Base-by-base conservation (phyloP, 2,888 invertebrate species). In the Megaustenia siamemsis region DNA sequence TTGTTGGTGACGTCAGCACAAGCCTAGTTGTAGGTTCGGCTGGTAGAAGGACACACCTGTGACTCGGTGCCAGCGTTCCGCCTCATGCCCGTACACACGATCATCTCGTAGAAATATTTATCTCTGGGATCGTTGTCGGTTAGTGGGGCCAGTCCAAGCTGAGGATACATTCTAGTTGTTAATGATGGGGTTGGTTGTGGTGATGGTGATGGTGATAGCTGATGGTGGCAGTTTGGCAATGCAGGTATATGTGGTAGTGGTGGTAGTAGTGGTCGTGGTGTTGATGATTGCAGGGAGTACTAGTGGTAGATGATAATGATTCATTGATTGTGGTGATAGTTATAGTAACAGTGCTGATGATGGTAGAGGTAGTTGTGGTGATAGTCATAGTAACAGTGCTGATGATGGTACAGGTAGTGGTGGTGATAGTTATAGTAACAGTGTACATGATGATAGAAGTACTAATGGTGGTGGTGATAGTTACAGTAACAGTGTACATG, bases 71-170 rank as follows among this genome's bases (percentile, higher is more conserved):
- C 94, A 49, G 93, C 93, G 85, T 92, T 91, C 75, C 90, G 87
- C 24, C 93, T 88, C 89, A 93, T 90, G 5, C 95, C 95, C 10
- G 95, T 95, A 45, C 90, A 92, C 4, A 95, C 94, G 18, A 93
- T 90, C 28, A 95, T 91, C 88, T 95, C 94, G 88, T 95, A 95
- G 56, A 94, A 91, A 88, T 95, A 95, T 86, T 93, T 94, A 88
- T 94, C 94, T 5, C 89, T 89, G 1, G 93, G 90, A 77, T 94
- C 93, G 88, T 95, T 95, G 88, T 94, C 94, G 18, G 92, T 88
- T 28, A 94, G 86, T 21, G 94, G 94, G 12, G 93, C 91, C 12
- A 94, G 89, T 18, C 94, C 94, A 40, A 94, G 88, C 93, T 94
- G 88, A 63, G 87, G 83, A 1, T 60, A 24, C 63, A 75, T 49